Evolutionary conservation across 2,797 vertebrate genomes (phyloP), one percentile per base, ranked within the genome.

Genomic region (Oreortyx pictus): DNA sequence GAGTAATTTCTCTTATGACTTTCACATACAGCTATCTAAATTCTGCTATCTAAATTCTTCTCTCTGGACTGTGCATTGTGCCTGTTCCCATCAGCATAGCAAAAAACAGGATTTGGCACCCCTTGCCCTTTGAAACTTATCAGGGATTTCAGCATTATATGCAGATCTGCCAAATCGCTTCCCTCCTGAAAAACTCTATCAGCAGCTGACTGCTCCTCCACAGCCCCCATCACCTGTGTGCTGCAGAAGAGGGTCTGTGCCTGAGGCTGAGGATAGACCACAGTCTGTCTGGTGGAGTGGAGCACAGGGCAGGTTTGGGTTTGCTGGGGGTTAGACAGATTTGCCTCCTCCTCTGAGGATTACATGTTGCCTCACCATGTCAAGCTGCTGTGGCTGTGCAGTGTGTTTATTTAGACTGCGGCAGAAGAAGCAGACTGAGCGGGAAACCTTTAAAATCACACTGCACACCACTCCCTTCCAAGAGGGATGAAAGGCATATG

Each of bases 231-330:
- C 3, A 19, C 6, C 46, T 59, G 24, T 2, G 4, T 47, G 29
- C 10, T 4, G 0, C 4, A 50, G 39, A 15, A 14, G 14, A 2
- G 2, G 4, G 2, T 46, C 54, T 72, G 14, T 43, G 35, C 10
- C 52, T 59, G 39, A 24, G 37, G 11, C 19, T 77, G 43, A 14
- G 39, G 31, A 7, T 31, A 25, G 81, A 60, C 35, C 19, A 23
- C 0, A 0, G 2, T 54, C 33, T 13, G 5, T 50, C 22, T 71
- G 46, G 37, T 20, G 8, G 20, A 52, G 18, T 9, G 43, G 56
- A 37, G 8, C 15, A 33, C 2, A 12, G 49, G 2, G 29, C 31
- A 15, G 23, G 9, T 14, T 29, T 5, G 18, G 44, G 23, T 90
- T 67, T 89, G 14, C 33, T 24, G 60, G 11, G 25, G 7, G 47